Evolutionary conservation across 2,797 vertebrate species (phyloP).

Genomic region (Pangasius sanitwongsei): DNA sequence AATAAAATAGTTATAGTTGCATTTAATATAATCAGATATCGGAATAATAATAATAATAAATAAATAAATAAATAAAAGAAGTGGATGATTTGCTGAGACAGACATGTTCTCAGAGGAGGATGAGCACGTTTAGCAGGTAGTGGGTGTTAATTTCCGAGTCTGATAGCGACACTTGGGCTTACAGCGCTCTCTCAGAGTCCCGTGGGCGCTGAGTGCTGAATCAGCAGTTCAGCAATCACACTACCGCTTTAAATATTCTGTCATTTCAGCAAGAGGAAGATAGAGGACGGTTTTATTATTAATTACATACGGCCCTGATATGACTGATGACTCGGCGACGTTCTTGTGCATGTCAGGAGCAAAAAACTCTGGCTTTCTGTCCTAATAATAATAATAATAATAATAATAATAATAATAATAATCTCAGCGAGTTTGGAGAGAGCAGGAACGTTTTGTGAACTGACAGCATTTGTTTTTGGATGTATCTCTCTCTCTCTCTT

Average conservation of each 20-base stretch:
- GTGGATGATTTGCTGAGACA: background rate
- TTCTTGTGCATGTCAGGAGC: background rate
- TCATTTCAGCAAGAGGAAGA: slow-evolving; percentile 14
- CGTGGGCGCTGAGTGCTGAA: slow-evolving; percentile 9
- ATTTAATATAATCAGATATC: background rate
- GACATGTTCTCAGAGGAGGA: background rate
- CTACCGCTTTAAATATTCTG: slow-evolving; percentile 3
- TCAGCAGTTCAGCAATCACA: background rate
- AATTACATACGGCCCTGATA: background rate
- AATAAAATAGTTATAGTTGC: background rate
- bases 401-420: background rate
- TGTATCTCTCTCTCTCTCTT: background rate
- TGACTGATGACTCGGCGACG: background rate
- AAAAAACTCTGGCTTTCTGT: background rate
- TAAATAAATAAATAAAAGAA: background rate
- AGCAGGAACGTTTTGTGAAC: background rate
- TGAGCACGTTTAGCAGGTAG: background rate
- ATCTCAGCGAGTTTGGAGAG: background rate
- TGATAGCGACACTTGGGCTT: background rate
- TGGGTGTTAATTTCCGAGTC: background rate
- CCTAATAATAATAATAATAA: background rate
- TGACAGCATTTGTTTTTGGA: background rate
- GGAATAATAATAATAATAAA: background rate
- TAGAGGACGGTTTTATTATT: background rate
- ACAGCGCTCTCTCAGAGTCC: background rate